Evolutionary conservation across 30 jellyfish, hydroid and myxozoan genomes (phyloP), one percentile per base, ranked within the genome.

Genomic region (Clytia hemisphaerica): DNA sequence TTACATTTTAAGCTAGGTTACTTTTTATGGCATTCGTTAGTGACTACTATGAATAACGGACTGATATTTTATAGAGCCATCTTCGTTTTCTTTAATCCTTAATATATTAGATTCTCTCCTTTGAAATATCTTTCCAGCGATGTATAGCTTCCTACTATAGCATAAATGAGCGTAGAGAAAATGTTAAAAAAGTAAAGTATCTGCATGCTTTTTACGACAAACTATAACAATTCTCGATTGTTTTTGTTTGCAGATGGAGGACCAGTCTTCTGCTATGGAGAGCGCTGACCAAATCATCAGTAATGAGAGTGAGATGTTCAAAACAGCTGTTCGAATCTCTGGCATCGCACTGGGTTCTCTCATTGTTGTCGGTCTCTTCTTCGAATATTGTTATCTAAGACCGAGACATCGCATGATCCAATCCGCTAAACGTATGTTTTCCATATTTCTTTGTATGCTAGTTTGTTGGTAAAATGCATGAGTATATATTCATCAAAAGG

Each of bases 361-460:
- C 67, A 70, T 86, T 0, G 63, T 80, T 54, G 85, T 67, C 55
- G 93, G 93, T 35, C 51, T 80, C 36, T 72, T 80, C 6, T 80
- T 80, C 37, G 93, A 80, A 34, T 80, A 80, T 42, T 61, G 93
- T 45, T 80, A 80, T 37, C 61, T 80, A 64, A 71, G 78, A 55
- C 93, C 93, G 59, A 71, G 78, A 65, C 71, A 80, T 58, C 45
- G 81, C 80, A 80, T 80, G 93, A 67, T 80, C 44, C 51, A 72
- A 24, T 85, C 93, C 34, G 93, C 93, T 0, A 71, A 82, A 51
- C 71, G 93, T 80, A 54, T 70, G 93, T 60, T n/a, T n/a, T n/a
- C n/a, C n/a, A n/a, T n/a, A n/a, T n/a, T n/a, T n/a, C n/a, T n/a
- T n/a, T n/a, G n/a, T n/a, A n/a, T n/a, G n/a, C n/a, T n/a, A n/a